These are phyloP conservation scores for Anthopleura sola DNA, from an alignment of 64 coral and sea anemone genomes.

Conservation along the genomic window DNA sequence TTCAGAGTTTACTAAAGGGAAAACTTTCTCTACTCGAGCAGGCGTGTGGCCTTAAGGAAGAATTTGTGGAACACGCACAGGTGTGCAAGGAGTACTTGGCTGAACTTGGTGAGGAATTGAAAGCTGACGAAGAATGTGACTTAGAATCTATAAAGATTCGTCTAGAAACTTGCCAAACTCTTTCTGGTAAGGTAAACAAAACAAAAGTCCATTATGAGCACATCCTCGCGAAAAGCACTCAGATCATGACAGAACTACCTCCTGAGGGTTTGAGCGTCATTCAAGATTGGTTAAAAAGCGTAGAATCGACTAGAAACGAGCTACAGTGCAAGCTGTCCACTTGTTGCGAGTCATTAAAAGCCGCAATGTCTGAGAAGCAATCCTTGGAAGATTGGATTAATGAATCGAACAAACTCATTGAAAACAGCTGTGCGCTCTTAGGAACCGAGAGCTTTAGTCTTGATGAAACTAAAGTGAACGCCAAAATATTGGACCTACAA, in stretches of 20 bases:
- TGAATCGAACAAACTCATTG: not conserved
- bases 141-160: not conserved
- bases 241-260: not conserved
- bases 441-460: not conserved
- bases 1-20: not conserved
- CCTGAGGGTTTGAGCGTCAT: not conserved
- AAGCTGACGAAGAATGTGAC: not conserved
- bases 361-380: not conserved
- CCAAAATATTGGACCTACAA: not conserved
- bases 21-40: constrained; percentile 19
- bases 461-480: not conserved
- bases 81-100: not conserved
- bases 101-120: not conserved
- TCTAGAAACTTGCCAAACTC: not conserved
- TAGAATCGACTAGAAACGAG: not conserved
- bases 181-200: not conserved
- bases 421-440: not conserved
- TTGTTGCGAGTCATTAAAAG: not conserved
- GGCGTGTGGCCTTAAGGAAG: not conserved
- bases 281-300: not conserved
- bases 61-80: not conserved
- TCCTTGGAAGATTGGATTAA: not conserved
- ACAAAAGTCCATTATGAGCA: not conserved
- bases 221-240: not conserved
- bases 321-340: not conserved